Evolutionary conservation across 2,888 invertebrate genomes (phyloP).

Genomic region (Sepiola atlantica): DNA sequence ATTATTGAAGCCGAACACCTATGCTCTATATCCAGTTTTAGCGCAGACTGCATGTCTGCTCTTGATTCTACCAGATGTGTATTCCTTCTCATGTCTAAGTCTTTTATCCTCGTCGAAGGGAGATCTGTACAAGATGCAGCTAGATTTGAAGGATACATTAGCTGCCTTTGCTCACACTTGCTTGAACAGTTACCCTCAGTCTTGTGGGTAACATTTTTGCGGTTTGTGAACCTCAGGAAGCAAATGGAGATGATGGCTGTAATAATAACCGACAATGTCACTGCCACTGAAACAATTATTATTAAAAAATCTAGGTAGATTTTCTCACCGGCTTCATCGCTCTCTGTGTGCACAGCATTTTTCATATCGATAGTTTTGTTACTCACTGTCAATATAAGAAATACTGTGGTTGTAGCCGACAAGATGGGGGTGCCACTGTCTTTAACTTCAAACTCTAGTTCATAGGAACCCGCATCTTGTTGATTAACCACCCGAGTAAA

Average conservation of each 20-base stretch:
- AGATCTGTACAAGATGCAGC: neutral
- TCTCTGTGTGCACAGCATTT: constrained; percentile 11
- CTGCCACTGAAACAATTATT: neutral
- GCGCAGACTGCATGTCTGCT: neutral
- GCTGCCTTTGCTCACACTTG: constrained; percentile 4
- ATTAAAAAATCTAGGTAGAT: constrained; percentile 13
- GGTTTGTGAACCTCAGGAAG: neutral
- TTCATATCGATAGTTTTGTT: neutral
- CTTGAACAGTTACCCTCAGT: neutral
- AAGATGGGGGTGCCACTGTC: neutral
- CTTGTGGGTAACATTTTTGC: neutral
- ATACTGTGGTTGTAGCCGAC: neutral
- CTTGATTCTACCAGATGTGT: constrained; percentile 15
- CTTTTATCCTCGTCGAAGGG: constrained; percentile 16
- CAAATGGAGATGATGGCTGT: neutral
- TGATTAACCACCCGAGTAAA: neutral
- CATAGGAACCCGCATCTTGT: constrained; percentile 11
- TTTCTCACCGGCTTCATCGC: neutral
- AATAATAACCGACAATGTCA: neutral
- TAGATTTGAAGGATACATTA: constrained; percentile 32
- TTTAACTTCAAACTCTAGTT: neutral
- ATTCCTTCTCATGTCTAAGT: constrained; percentile 6
- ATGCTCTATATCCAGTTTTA: neutral
- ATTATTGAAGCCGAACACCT: constrained; percentile 13
- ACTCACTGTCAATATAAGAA: constrained; percentile 8